Evolutionary conservation across 2,888 invertebrate genomes (phyloP).

Genomic region (Trachelus troglodyta): DNA sequence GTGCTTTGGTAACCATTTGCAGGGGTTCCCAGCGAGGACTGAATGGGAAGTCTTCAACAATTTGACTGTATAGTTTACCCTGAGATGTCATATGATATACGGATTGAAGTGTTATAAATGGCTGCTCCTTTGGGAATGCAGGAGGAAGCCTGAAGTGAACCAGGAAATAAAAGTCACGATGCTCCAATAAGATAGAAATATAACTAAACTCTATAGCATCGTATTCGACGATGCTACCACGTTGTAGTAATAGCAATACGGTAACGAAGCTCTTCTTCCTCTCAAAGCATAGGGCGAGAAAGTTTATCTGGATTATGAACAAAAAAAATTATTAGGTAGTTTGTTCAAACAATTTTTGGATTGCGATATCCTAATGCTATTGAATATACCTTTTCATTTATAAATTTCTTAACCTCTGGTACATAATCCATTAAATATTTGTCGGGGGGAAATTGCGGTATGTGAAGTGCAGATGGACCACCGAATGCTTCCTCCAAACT

Average conservation of each 20-base stretch:
- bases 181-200: conserved; percentile 61
- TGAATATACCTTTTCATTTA: conserved; percentile 68
- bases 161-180: conserved; percentile 65
- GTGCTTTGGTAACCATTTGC: conserved; percentile 54
- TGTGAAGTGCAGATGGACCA: conserved; percentile 58
- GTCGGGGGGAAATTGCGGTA: conserved; percentile 66
- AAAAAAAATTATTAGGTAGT: conserved; percentile 1
- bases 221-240: conserved; percentile 65
- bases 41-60: conserved; percentile 54
- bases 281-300: conserved; percentile 24
- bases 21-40: conserved; percentile 47
- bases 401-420: conserved; percentile 68
- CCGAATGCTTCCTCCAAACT: conserved; percentile 68
- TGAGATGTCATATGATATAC: conserved; percentile 67
- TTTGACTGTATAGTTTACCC: conserved; percentile 40
- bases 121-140: conserved; percentile 71
- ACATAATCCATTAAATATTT: conserved; percentile 71
- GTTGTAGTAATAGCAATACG: conserved; percentile 50
- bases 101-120: conserved; percentile 69
- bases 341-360: neutral
- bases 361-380: conserved; percentile 41
- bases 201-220: conserved; percentile 62
- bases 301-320: conserved; percentile 44
- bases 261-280: conserved; percentile 41
- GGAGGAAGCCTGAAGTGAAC: conserved; percentile 52